These are phyloP conservation scores for Telenomus remus DNA, from an alignment of 1,140 invertebrate genomes.

Conservation along the genomic window DNA sequence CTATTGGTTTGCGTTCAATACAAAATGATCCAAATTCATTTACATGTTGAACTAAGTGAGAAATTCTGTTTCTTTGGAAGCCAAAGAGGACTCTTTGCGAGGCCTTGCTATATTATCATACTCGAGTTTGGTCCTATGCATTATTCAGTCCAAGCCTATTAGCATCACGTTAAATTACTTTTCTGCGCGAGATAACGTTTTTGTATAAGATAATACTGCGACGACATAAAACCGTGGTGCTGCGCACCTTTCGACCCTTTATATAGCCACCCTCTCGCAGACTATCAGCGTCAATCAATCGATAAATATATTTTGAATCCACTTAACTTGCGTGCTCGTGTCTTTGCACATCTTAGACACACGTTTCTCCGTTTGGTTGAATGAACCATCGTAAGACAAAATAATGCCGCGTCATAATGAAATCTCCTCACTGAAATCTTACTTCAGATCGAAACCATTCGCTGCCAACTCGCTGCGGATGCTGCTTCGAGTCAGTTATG, in stretches of 20 bases:
- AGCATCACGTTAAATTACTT: constrained; percentile 72
- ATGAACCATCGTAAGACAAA: constrained; percentile 5
- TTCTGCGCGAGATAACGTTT: constrained; percentile 67
- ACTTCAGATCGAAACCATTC: neutral
- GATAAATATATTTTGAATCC: constrained; percentile 29
- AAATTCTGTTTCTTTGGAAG: constrained; percentile 66
- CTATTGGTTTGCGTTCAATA: constrained; percentile 54
- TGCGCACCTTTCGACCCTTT: constrained; percentile 26
- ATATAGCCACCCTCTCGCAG: neutral
- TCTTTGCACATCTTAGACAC: constrained; percentile 2
- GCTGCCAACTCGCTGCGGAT: constrained; percentile 15
- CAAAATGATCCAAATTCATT: constrained; percentile 63
- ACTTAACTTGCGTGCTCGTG: constrained; percentile 28
- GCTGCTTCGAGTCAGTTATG: constrained; percentile 35
- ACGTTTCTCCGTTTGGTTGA: neutral
- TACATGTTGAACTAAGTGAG: constrained; percentile 69
- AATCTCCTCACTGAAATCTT: neutral
- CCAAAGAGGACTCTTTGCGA: constrained; percentile 60
- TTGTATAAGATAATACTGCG: constrained; percentile 63
- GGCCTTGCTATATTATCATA: constrained; percentile 66
- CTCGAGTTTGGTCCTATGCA: constrained; percentile 67
- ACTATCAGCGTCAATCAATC: neutral
- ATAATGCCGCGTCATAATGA: constrained; percentile 18
- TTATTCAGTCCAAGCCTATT: constrained; percentile 70
- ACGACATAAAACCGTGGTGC: constrained; percentile 50